Evolutionary conservation across 2,797 vertebrate genomes (phyloP).

Genomic region (Melanotaenia nigrans): DNA sequence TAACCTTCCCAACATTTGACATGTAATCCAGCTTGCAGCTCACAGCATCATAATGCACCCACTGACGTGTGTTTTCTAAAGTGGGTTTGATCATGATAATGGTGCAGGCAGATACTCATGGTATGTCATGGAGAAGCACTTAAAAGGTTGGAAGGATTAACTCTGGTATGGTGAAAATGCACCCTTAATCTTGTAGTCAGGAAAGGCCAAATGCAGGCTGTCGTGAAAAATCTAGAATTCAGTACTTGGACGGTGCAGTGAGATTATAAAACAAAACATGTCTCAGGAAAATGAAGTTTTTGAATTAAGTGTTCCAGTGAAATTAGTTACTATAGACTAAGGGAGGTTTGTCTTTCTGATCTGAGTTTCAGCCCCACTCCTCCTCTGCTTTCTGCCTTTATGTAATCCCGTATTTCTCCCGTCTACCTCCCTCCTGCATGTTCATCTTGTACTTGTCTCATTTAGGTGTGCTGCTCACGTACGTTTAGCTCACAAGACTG

Average conservation of each 20-base stretch:
- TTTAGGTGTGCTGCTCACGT: constrained; percentile 17
- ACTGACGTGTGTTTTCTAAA: constrained; percentile 37
- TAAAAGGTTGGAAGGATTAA: constrained; percentile 65
- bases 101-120: constrained; percentile 18
- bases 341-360: neutral
- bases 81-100: constrained; percentile 23
- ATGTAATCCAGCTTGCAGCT: constrained; percentile 51
- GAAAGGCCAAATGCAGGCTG: constrained; percentile 6
- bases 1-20: constrained; percentile 57
- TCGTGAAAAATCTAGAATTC: neutral
- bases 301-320: too few relatives aligned
- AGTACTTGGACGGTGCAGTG: neutral
- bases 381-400: neutral
- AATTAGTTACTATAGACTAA: too few relatives aligned
- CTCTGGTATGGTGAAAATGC: constrained; percentile 38
- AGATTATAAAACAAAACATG: neutral
- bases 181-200: constrained; percentile 40
- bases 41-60: constrained; percentile 37
- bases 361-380: neutral
- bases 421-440: neutral
- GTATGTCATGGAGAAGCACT: constrained; percentile 54
- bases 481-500: constrained; percentile 32
- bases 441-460: constrained; percentile 12
- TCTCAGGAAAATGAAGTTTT: neutral
- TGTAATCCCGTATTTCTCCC: neutral